phyloP scores from a whole-genome alignment of 2,797 vertebrate species.

The Phataginus tricuspis region DNA sequence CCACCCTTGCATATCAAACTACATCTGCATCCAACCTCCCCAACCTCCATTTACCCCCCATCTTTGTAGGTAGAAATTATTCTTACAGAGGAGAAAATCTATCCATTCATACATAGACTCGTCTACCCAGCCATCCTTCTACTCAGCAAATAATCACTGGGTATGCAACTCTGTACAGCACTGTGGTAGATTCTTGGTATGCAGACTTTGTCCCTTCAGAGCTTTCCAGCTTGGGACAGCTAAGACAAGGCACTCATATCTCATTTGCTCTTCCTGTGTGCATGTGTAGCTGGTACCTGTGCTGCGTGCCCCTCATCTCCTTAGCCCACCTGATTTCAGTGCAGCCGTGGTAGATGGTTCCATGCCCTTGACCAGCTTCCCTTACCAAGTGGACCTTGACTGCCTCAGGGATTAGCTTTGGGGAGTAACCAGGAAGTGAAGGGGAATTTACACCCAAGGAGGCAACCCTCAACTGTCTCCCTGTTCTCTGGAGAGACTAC shows the following conservation, averaged over 20 bases:
- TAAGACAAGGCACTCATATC: neutral
- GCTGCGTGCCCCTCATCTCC: neutral
- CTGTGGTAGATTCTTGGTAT: neutral
- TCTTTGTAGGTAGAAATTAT: neutral
- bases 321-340: neutral
- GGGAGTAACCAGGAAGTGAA: neutral
- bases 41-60: neutral
- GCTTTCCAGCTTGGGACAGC: neutral
- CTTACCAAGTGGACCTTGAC: neutral
- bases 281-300: neutral
- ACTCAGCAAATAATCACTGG: neutral
- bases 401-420: neutral
- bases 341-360: neutral
- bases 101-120: neutral
- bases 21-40: neutral
- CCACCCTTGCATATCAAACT: neutral
- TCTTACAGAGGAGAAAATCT: neutral
- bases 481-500: neutral
- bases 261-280: neutral
- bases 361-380: neutral
- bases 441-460: neutral
- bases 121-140: neutral
- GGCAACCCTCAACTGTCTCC: neutral
- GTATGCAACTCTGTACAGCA: neutral
- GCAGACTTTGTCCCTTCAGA: neutral